phyloP scores from a whole-genome alignment of 2,797 vertebrate species.

The Chrysocyon brachyurus region DNA sequence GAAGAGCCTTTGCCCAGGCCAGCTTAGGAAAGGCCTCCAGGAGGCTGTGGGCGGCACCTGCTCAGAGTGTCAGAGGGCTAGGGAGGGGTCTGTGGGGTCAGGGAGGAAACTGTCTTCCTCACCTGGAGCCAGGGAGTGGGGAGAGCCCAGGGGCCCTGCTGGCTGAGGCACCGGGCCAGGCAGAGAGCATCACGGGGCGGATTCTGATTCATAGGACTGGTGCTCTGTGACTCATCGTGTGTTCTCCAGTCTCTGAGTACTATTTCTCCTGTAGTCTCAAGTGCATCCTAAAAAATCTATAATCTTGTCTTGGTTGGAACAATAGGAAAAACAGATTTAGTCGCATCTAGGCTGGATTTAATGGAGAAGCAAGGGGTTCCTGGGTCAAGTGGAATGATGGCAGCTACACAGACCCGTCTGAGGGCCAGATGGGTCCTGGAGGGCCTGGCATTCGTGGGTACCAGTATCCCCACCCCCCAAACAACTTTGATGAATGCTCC shows the following conservation, averaged over 20 bases:
- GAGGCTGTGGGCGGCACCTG: background rate
- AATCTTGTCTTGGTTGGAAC: background rate
- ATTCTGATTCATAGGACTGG: background rate
- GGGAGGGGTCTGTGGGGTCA: background rate
- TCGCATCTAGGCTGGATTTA: background rate
- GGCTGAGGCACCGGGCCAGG: background rate
- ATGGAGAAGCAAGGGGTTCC: background rate
- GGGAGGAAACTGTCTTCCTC: background rate
- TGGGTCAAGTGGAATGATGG: background rate
- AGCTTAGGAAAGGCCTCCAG: background rate
- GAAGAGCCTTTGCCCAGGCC: background rate
- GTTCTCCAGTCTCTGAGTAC: background rate
- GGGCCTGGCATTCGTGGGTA: background rate
- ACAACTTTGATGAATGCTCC: background rate
- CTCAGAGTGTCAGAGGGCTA: background rate
- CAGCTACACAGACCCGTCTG: background rate
- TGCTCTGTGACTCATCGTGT: background rate
- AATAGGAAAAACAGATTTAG: background rate
- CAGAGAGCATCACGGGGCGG: no score
- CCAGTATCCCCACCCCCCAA: background rate
- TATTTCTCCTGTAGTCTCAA: background rate
- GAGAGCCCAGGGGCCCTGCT: background rate
- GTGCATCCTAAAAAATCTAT: background rate
- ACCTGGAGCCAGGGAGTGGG: background rate
- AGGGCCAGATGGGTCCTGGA: background rate